These are phyloP conservation scores for Orius laevigatus DNA, from an alignment of 1,140 invertebrate genomes.

Conservation along the genomic window DNA sequence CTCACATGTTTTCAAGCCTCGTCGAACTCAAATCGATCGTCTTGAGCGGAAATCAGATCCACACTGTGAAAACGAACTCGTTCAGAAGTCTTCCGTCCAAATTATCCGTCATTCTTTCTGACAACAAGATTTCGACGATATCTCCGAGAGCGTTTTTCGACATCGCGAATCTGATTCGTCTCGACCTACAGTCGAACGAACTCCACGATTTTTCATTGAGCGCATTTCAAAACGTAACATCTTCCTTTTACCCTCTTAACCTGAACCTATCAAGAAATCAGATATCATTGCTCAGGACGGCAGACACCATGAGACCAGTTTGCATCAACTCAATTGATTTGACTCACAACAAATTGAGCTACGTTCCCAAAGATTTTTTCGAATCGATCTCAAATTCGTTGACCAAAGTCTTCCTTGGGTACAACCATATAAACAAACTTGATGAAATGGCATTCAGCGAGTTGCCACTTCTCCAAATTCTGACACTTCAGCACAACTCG, in stretches of 20 bases:
- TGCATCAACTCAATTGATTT: conserved; percentile 51
- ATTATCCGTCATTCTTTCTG: conserved; percentile 47
- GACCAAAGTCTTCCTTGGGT: conserved; percentile 47
- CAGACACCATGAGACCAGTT: conserved; percentile 30
- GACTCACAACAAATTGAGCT: conserved; percentile 45
- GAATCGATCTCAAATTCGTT: conserved; percentile 40
- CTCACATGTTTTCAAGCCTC: conserved; percentile 45
- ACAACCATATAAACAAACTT: conserved; percentile 53
- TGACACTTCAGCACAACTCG: conserved; percentile 57
- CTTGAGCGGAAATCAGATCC: conserved; percentile 52
- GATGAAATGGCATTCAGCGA: conserved; percentile 53
- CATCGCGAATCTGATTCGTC: conserved; percentile 44
- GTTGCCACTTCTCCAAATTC: conserved; percentile 46
- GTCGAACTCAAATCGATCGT: conserved; percentile 48
- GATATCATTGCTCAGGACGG: conserved; percentile 39
- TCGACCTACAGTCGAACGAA: conserved; percentile 57
- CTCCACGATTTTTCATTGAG: conserved; percentile 45
- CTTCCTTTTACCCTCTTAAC: conserved; percentile 36
- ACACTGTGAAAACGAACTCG: conserved; percentile 33
- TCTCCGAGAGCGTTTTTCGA: conserved; percentile 44
- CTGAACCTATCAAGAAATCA: conserved; percentile 54
- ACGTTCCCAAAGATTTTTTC: conserved; percentile 46
- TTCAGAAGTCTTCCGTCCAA: conserved; percentile 51
- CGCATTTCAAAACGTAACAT: conserved; percentile 46
- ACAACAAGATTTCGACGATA: conserved; percentile 44